Conservation (phyloP, 2,113 vertebrate genomes). For the Hirundichthys speculiger region DNA sequence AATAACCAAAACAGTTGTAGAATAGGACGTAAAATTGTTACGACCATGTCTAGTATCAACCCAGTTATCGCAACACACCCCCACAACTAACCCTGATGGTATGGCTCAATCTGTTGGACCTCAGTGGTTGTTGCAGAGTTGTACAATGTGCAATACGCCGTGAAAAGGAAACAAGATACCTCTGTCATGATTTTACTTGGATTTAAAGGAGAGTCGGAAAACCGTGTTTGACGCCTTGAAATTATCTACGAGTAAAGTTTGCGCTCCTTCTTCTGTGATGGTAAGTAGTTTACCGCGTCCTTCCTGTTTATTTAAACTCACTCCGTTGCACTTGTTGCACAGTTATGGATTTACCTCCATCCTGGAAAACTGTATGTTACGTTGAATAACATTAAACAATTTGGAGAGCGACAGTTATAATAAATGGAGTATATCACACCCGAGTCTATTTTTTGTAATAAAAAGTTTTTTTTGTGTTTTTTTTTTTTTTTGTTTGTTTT, state of each 20-base stretch:
- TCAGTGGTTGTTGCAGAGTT: background rate
- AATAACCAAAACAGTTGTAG: background rate
- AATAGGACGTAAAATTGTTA: fast-evolving
- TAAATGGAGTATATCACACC: too few relatives aligned
- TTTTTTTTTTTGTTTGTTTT: background rate
- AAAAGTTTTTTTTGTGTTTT: background rate
- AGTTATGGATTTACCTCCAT: too few relatives aligned
- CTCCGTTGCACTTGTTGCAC: background rate
- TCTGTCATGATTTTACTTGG: background rate
- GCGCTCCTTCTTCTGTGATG: too few relatives aligned
- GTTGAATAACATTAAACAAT: too few relatives aligned
- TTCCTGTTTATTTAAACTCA: background rate
- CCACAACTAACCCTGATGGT: conserved; percentile 44
- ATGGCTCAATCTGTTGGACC: conserved; percentile 22
- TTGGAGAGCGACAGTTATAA: too few relatives aligned
- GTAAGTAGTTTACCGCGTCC: background rate
- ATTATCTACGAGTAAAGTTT: too few relatives aligned
- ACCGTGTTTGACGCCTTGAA: background rate
- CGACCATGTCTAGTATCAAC: background rate
- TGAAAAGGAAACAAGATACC: background rate
- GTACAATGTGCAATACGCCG: background rate
- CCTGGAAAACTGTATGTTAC: too few relatives aligned
- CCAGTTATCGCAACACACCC: background rate
- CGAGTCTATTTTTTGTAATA: too few relatives aligned
- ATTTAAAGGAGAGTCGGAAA: background rate